Conservation (phyloP, 2,797 vertebrate genomes). For the Pogoniulus pusillus region DNA sequence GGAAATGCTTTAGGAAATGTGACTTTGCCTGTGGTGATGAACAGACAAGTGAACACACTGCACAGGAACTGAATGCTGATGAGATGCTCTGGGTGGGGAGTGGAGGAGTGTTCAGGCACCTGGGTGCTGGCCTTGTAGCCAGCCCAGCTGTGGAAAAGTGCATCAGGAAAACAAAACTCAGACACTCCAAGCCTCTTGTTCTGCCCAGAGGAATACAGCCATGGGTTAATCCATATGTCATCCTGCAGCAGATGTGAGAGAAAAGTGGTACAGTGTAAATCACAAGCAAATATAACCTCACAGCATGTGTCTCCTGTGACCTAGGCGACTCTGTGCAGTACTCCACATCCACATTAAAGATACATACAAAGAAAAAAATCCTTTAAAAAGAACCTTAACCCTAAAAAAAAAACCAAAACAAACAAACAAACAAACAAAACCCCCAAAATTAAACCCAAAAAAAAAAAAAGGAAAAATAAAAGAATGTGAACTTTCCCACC, state of each 20-base stretch:
- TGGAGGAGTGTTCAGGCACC: fast-evolving
- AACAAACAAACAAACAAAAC: no score
- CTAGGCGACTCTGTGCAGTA: neutral
- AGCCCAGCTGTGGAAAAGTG: neutral
- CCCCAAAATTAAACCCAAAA: no score
- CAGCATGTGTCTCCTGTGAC: neutral
- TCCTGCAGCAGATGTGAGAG: neutral
- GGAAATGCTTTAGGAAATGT: neutral
- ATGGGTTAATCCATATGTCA: neutral
- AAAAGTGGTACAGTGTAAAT: neutral
- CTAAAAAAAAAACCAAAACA: no score
- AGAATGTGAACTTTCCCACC: fast-evolving
- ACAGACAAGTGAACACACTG: neutral
- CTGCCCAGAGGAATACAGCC: neutral
- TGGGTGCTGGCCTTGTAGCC: neutral
- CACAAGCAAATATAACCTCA: neutral
- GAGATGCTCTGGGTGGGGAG: neutral
- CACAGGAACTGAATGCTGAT: neutral
- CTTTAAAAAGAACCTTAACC: no score
- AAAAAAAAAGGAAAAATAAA: neutral
- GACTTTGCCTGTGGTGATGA: neutral
- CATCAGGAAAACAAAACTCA: neutral
- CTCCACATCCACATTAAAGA: neutral
- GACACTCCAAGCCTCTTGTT: neutral
- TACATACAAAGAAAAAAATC: no score